phyloP scores from a whole-genome alignment of 1,140 invertebrate species.

The Harpegnathos saltator region DNA sequence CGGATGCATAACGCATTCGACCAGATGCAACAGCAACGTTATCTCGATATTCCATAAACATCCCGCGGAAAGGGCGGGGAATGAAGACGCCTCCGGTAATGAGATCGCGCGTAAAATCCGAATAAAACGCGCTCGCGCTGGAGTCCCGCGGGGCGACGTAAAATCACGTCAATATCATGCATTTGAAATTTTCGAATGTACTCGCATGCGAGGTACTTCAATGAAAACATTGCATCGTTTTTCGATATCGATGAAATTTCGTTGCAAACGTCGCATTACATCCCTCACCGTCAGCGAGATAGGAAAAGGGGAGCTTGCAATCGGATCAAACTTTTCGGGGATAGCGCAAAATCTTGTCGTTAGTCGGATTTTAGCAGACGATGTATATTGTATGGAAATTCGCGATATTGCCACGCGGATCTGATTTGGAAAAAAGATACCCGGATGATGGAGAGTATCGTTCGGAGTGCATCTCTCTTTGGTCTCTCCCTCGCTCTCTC shows the following conservation, averaged over 20 bases:
- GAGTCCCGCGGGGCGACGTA: slow-evolving; percentile 9
- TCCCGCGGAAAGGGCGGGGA: slow-evolving; percentile 15
- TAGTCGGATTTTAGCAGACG: slow-evolving; percentile 16
- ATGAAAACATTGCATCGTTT: slow-evolving; percentile 52
- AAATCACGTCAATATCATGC: slow-evolving; percentile 40
- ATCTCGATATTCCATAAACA: slow-evolving; percentile 57
- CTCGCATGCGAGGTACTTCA: slow-evolving; percentile 18
- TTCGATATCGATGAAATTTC: slow-evolving; percentile 49
- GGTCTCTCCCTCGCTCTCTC: too few relatives aligned
- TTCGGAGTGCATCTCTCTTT: background rate
- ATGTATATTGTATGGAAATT: slow-evolving; percentile 1
- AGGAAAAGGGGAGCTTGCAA: background rate
- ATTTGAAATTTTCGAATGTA: slow-evolving; percentile 39
- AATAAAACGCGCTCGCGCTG: slow-evolving; percentile 25
- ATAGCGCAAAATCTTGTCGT: slow-evolving; percentile 25
- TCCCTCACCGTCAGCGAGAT: background rate
- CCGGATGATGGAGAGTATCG: background rate
- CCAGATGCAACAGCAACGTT: slow-evolving; percentile 13
- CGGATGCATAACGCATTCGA: slow-evolving; percentile 30
- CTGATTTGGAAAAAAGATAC: slow-evolving; percentile 5
- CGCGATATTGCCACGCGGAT: slow-evolving; percentile 9
- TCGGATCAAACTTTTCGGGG: slow-evolving; percentile 27
- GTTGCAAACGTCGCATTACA: slow-evolving; percentile 23
- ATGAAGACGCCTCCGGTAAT: slow-evolving; percentile 53
- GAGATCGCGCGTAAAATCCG: slow-evolving; percentile 51